Evolutionary conservation across 2,113 vertebrate species (phyloP), one percentile per base, ranked within the genome.

Genomic region (Carettochelys insculpta): DNA sequence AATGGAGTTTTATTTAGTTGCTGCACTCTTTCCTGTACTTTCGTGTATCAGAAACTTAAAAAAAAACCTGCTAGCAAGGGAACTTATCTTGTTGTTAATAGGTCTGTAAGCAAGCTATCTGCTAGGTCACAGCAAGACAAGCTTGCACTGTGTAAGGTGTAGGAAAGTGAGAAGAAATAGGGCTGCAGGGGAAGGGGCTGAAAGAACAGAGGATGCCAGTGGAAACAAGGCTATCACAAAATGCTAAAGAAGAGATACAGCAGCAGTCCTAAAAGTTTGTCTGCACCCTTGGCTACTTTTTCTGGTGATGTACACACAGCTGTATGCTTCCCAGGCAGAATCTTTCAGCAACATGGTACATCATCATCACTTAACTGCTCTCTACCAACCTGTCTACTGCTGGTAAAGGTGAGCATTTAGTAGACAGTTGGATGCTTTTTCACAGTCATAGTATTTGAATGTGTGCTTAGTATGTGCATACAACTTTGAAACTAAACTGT

Each of bases 1-100:
- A 90, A 51, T 88, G 89, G 94, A 83, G 89, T 94, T 94, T 95
- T 96, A 87, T 92, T 92, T 76, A 89, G 71, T 87, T 94, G 92
- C 91, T 94, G 91, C 91, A 94, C 92, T 91, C 61, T 90, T 96
- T 91, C 90, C 95, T 86, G 87, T 86, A 56, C 90, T 5, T 68
- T 27, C 7, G 41, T 43, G 41, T 92, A 83, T 82, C 80, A 54
- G 82, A 53, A 81, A 68, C 34, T 68, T 68, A 68, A 94, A 91
- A 95, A 96, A 95, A n/a, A n/a, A n/a, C n/a, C 47, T 94, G 94
- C 90, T 90, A 92, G 61, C 10, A 82, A 50, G 90, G 45, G 87
- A 87, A 4, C 27, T 82, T 92, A 56, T 71, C 92, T 92, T 6
- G 80, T 85, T 90, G 93, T 50, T 85, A 51, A 77, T 80, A 87